Evolutionary conservation across 2,113 vertebrate genomes (phyloP), one percentile per base, ranked within the genome.

Genomic region (Acrocephalus kingi): DNA sequence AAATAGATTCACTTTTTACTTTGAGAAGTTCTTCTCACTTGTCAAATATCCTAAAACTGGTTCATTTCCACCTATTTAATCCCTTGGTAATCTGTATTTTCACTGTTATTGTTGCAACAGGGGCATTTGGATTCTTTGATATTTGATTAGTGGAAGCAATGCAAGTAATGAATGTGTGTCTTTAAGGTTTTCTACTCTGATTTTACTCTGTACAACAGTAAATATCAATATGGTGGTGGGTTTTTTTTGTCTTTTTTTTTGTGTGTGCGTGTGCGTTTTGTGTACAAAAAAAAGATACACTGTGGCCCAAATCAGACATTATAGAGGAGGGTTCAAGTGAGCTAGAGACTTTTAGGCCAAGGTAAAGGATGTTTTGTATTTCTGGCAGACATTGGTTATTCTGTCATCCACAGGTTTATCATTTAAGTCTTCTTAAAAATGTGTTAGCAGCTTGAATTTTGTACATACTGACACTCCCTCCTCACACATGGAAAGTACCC

Each of bases 41-140:
- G 68, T 89, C 61, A 77, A 87, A 91, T 91, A 62, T 31, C 86
- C 96, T 91, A 97, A 94, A 97, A 92, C 35, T 56, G n/a, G 28
- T 71, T 87, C 35, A 68, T 27, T 24, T 84, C n/a, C 48, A 93
- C 41, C 15, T 24, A 66, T 93, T 83, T 91, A 46, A 63, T 89
- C 81, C 79, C 64, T 49, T 73, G n/a, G 66, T 83, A 89, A 46
- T 82, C 52, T 58, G 58, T 68, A 69, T 90, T 84, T 96, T 73
- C 52, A 67, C 46, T 88, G 58, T 14, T 75, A 17, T 11, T 82
- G 5, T 52, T 87, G 51, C 43, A 79, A 59, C 6, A 69, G 39
- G 10, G 15, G 23, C 28, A 71, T 78, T 94, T 74, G 76, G 41
- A 74, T 10, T 59, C 48, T 24, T 83, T 24, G 31, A 8, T 18